phyloP scores from a whole-genome alignment of 2,113 vertebrate genomes.

The Carassius auratus region DNA sequence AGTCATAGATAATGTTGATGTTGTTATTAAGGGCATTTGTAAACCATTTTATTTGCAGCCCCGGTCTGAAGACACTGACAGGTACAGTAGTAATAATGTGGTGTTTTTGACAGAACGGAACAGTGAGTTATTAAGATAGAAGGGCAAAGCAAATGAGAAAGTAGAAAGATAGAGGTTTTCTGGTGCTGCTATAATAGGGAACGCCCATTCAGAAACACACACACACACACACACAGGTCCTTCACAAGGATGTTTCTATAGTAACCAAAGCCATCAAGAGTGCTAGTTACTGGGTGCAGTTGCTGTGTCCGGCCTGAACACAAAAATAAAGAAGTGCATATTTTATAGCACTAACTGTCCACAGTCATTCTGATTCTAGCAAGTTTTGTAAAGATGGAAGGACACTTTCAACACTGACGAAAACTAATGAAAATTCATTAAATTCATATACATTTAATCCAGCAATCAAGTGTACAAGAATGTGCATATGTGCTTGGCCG shows the following conservation, averaged over 20 bases:
- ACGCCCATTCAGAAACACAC: conserved; percentile 58
- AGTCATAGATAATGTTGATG: no score
- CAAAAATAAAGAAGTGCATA: conserved; percentile 4
- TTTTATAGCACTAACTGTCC: neutral
- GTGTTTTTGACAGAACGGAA: neutral
- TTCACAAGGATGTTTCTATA: conserved; percentile 67
- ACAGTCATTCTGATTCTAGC: neutral
- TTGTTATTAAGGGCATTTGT: neutral
- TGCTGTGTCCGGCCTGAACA: neutral
- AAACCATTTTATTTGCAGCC: neutral
- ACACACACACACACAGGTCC: conserved; percentile 46
- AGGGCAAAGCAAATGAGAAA: neutral
- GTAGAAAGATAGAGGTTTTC: conserved; percentile 41
- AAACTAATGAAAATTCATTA: neutral
- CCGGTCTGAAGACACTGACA: neutral
- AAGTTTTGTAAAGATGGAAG: neutral
- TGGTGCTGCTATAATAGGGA: conserved; percentile 50
- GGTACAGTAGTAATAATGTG: neutral
- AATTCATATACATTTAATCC: neutral
- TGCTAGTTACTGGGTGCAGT: conserved; percentile 40
- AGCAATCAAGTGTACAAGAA: neutral
- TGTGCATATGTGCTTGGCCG: neutral
- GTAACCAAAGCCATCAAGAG: conserved; percentile 64
- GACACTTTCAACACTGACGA: neutral
- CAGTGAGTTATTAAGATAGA: neutral